phyloP scores from a whole-genome alignment of 2,797 vertebrate genomes.

The Syngnathus rostellatus region DNA sequence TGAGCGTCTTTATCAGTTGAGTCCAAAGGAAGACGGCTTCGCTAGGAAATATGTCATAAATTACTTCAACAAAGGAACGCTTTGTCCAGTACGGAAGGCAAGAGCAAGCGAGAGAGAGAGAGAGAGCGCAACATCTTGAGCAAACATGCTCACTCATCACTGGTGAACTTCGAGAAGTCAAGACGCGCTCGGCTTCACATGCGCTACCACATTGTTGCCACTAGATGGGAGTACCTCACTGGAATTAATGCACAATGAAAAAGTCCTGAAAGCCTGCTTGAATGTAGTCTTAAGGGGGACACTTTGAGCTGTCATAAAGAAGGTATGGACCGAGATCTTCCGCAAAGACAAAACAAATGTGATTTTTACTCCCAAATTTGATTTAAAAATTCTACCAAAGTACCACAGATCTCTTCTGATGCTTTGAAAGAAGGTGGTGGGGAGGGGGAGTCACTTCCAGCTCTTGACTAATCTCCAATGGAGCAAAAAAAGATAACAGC shows the following conservation, averaged over 20 bases:
- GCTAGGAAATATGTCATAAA: slow-evolving; percentile 33
- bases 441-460: not conserved
- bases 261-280: slow-evolving; percentile 23
- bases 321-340: too few species aligned
- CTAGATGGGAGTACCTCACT: slow-evolving; percentile 58
- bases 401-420: not conserved
- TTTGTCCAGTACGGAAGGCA: slow-evolving; percentile 24
- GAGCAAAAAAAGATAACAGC: slow-evolving; percentile 7
- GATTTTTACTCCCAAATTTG: too few species aligned
- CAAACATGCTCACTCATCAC: slow-evolving; percentile 25
- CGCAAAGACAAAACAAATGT: too few species aligned
- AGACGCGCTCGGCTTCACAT: slow-evolving; percentile 11
- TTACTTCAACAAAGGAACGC: slow-evolving; percentile 38
- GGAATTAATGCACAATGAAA: slow-evolving; percentile 6
- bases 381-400: too few species aligned
- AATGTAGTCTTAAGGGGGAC: too few species aligned
- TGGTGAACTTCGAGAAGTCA: not conserved
- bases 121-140: slow-evolving; percentile 24
- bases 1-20: slow-evolving; percentile 35
- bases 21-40: slow-evolving; percentile 20
- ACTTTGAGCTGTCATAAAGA: too few species aligned
- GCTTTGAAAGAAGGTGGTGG: too few species aligned
- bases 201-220: slow-evolving; percentile 34
- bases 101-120: not conserved
- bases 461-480: not conserved